These are phyloP conservation scores for Origma solitaria DNA, from an alignment of 2,113 vertebrate species.

Conservation along the genomic window DNA sequence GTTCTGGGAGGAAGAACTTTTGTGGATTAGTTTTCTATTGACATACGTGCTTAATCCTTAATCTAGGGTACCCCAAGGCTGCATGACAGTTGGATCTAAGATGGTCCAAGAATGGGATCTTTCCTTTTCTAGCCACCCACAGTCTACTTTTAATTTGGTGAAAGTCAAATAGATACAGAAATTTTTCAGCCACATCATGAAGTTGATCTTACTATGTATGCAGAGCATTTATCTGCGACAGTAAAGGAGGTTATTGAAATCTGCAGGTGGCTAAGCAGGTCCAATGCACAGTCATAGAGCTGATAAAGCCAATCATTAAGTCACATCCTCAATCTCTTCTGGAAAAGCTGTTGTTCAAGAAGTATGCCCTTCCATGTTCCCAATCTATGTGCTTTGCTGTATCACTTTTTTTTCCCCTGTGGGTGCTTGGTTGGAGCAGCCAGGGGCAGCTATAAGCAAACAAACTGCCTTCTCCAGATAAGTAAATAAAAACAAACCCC, in stretches of 20 bases:
- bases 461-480: background rate
- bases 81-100: background rate
- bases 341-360: background rate
- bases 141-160: background rate
- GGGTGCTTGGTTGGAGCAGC: background rate
- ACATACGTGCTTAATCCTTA: background rate
- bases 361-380: background rate
- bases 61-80: background rate
- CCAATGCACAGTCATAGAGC: background rate
- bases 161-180: background rate
- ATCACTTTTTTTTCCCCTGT: background rate
- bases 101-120: background rate
- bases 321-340: background rate
- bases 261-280: background rate
- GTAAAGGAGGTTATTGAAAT: background rate
- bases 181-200: background rate
- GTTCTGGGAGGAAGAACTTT: background rate
- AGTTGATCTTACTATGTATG: background rate
- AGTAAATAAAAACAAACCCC: fast-evolving
- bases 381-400: background rate
- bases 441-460: background rate
- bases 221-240: background rate
- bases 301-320: background rate
- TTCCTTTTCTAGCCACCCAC: background rate
- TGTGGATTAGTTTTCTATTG: background rate